A percentile compares a stretch with the other conserved stretches of the same genome.
These are phyloP conservation scores for Scyliorhinus canicula DNA, from an alignment of 2,797 vertebrate species.

Conservation along the genomic window DNA sequence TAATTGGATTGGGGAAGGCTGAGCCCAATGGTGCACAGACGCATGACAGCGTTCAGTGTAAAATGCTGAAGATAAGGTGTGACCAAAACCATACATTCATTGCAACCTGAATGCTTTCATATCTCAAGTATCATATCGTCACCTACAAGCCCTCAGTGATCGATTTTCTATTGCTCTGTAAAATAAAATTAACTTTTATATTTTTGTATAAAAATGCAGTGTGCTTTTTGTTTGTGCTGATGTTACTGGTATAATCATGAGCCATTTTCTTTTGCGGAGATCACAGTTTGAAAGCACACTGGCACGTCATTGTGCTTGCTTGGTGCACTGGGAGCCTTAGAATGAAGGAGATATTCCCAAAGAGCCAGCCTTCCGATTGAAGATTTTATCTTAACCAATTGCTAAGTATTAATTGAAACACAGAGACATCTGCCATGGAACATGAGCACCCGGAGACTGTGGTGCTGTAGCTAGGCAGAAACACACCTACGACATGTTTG, in stretches of 20 bases:
- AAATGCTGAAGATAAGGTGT: not conserved
- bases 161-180: conserved; percentile 2
- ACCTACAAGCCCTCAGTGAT: not conserved
- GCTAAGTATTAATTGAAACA: conserved; percentile 24
- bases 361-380: not conserved
- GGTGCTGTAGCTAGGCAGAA: not conserved
- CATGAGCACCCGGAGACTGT: not conserved
- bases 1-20: not conserved
- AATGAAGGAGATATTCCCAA: not conserved
- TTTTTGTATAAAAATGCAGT: conserved; percentile 25
- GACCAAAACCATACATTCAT: not conserved
- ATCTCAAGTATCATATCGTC: not conserved
- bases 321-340: not conserved
- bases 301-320: not conserved
- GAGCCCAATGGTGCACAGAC: not conserved
- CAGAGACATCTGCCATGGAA: too few species aligned
- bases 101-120: not conserved
- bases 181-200: conserved; percentile 5
- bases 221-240: not conserved
- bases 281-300: not conserved
- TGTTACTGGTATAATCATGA: not conserved
- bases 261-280: not conserved
- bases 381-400: not conserved
- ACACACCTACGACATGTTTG: not conserved
- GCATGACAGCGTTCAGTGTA: not conserved